Evolutionary conservation across 2,888 invertebrate species (phyloP), one percentile per base, ranked within the genome.

Genomic region (Tromatobia lineatoria): DNA sequence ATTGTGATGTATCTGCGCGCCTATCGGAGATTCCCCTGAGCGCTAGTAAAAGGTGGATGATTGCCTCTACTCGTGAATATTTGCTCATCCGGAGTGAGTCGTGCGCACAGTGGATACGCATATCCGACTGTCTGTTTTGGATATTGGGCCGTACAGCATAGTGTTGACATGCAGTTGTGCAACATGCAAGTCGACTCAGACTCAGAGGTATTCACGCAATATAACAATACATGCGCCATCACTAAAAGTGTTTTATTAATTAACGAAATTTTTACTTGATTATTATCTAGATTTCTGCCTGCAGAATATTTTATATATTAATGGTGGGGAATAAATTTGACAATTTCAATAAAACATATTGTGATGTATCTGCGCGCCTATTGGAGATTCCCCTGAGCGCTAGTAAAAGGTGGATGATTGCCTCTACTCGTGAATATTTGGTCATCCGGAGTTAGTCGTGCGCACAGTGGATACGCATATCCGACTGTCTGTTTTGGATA

Each of bases 391-490:
- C 67, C 67, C 73, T 10, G 42, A 71, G 71, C 57, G 34, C 64
- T 73, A n/a, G n/a, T n/a, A n/a, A n/a, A n/a, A n/a, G n/a, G n/a
- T n/a, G n/a, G n/a, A n/a, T n/a, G n/a, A n/a, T n/a, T n/a, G n/a
- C n/a, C n/a, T n/a, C n/a, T n/a, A n/a, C n/a, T n/a, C 76, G 76
- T 77, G 67, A 52, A 71, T 80, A 76, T 83, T 80, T 73, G 66
- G 50, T 80, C 76, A 80, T 66, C 73, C 70, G 73, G 66, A 77
- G 66, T 71, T 47, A 71, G 42, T 71, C 70, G 29, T 54, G 66
- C 45, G 50, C 80, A n/a, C 34, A 80, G 45, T 34, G n/a, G n/a
- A 34, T 34, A 34, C 29, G 6, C 7, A 34, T 45, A 64, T 73
- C 80, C 83, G 80, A 59, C 64, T 59, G 64, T 79, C 59, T 59